Evolutionary conservation across 2,113 vertebrate genomes (phyloP).

Genomic region (Corythornis vintsioides): DNA sequence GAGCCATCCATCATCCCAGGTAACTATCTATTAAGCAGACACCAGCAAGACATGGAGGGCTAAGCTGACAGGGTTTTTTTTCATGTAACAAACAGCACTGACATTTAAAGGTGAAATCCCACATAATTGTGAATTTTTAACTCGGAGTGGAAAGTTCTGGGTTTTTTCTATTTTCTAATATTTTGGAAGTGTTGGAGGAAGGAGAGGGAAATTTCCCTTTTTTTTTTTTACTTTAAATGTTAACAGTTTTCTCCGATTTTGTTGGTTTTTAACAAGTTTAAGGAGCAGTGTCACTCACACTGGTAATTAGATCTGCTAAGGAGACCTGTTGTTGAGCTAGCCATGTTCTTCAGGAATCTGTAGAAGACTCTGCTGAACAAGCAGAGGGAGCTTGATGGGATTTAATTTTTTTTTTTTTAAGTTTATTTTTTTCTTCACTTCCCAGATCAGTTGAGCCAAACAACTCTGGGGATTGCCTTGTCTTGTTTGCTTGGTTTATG

Average conservation of each 20-base stretch:
- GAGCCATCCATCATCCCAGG: constrained; percentile 61
- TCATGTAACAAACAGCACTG: constrained; percentile 73
- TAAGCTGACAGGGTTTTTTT: constrained; percentile 66
- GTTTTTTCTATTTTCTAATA: constrained; percentile 8
- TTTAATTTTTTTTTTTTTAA: not conserved
- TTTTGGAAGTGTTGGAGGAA: not conserved
- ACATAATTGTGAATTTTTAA: constrained; percentile 68
- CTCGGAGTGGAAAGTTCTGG: constrained; percentile 32
- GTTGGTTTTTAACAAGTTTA: not conserved
- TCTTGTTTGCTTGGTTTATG: not conserved
- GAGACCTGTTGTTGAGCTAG: constrained; percentile 51
- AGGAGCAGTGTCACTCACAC: not conserved
- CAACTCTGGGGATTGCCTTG: not conserved
- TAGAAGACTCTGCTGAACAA: not conserved
- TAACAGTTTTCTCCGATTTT: not conserved
- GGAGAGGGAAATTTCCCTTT: not conserved
- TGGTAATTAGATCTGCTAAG: constrained; percentile 35
- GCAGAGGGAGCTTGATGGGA: not conserved
- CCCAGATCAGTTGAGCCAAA: not conserved
- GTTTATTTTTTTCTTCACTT: not conserved
- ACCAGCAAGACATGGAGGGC: constrained; percentile 69
- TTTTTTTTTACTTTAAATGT: not conserved
- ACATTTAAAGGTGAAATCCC: constrained; percentile 72
- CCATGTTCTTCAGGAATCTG: not conserved
- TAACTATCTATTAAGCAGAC: constrained; percentile 73